phyloP scores from a whole-genome alignment of 2,113 vertebrate genomes.

The Euleptes europaea region DNA sequence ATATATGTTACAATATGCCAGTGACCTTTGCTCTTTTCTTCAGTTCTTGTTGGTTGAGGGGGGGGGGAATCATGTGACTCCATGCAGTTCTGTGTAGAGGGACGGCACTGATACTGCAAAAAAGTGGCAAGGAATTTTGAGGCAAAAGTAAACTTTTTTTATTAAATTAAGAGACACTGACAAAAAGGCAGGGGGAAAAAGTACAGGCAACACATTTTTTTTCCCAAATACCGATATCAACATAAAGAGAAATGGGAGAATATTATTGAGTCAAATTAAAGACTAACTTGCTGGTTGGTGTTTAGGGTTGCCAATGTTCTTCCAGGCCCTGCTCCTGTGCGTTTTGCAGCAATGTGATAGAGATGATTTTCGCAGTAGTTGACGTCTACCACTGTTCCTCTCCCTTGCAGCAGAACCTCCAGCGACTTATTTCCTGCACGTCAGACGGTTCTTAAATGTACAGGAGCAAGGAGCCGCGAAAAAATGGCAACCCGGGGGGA shows the following conservation, averaged over 20 bases:
- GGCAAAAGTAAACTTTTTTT: constrained; percentile 35
- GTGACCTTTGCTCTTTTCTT: no score
- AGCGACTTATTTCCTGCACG: not conserved
- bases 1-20: no score
- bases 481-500: constrained; percentile 4
- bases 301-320: not conserved
- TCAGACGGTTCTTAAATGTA: not conserved
- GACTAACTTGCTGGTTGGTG: constrained; percentile 25
- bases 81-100: no score
- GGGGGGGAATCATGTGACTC: not conserved
- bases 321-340: not conserved
- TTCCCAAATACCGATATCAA: constrained; percentile 49
- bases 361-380: not conserved
- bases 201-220: constrained; percentile 56
- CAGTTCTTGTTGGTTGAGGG: no score
- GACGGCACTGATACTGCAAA: not conserved
- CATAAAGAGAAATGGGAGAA: constrained; percentile 43
- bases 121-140: not conserved
- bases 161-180: constrained; percentile 45
- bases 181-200: constrained; percentile 57
- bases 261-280: constrained; percentile 50
- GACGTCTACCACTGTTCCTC: not conserved
- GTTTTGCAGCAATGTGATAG: not conserved
- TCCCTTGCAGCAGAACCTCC: not conserved
- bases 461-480: not conserved